These are phyloP conservation scores for Drosophila picticornis DNA, from an alignment of 2,888 invertebrate genomes.

Conservation along the genomic window DNA sequence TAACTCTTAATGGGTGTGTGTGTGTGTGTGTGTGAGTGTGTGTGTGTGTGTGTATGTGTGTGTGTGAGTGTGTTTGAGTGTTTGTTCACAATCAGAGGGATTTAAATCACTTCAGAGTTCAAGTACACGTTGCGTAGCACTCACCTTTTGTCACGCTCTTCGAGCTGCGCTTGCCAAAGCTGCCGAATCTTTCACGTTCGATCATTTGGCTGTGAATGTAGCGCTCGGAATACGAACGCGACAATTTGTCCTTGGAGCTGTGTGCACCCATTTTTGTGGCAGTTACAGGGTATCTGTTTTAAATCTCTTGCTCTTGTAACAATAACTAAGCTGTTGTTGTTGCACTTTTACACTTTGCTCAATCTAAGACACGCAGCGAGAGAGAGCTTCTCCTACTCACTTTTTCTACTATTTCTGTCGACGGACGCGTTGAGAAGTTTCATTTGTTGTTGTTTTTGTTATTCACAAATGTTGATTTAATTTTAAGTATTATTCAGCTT, in stretches of 20 bases:
- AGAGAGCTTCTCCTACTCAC: not conserved
- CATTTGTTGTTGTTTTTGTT: constrained; percentile 50
- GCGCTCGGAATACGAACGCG: constrained; percentile 88
- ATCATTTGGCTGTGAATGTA: constrained; percentile 86
- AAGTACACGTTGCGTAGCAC: constrained; percentile 27
- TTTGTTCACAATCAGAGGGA: not conserved
- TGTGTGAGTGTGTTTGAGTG: not conserved
- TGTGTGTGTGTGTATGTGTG: not conserved
- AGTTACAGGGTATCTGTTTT: constrained; percentile 1
- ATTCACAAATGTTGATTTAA: constrained; percentile 53
- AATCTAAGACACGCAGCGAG: constrained; percentile 13
- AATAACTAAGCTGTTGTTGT: constrained; percentile 21
- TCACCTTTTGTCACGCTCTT: constrained; percentile 82
- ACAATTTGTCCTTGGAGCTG: constrained; percentile 91
- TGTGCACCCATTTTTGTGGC: constrained; percentile 89
- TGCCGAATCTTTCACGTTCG: constrained; percentile 89
- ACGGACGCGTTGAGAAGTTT: constrained; percentile 25
- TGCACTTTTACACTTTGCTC: constrained; percentile 60
- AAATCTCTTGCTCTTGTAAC: not conserved
- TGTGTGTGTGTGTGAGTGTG: not conserved
- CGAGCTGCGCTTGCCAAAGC: constrained; percentile 88
- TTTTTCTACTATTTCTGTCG: constrained; percentile 42
- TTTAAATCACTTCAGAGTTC: not conserved
- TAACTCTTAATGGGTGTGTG: not conserved
- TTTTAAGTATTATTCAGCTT: constrained; percentile 25